Percentiles rank a stretch among this genome's conserved stretches.
phyloP scores from a whole-genome alignment of 2,113 vertebrate genomes.

The Planiliza haematocheilus region DNA sequence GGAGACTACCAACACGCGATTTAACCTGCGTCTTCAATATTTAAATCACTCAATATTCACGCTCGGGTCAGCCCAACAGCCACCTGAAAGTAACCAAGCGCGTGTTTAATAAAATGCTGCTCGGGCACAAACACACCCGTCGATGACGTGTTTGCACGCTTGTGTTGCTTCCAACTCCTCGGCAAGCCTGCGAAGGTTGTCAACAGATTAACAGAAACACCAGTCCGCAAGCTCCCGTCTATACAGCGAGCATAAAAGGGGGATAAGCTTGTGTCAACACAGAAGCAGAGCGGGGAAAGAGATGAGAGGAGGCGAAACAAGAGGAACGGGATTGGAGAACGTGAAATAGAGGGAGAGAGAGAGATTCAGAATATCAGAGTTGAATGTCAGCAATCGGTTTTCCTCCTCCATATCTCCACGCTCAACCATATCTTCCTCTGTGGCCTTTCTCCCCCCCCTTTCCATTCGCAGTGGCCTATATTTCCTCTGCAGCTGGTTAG shows the following conservation, averaged over 20 bases:
- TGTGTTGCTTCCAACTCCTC: conserved; percentile 23
- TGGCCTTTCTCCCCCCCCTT: neutral
- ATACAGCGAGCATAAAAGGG: conserved; percentile 61
- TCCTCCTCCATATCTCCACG: too few species aligned
- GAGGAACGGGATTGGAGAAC: neutral
- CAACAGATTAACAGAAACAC: conserved; percentile 41
- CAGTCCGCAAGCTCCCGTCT: conserved; percentile 43
- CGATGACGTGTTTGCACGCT: conserved; percentile 7
- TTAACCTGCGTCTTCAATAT: conserved; percentile 24
- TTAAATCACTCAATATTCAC: conserved; percentile 38
- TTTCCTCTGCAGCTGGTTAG: conserved; percentile 61
- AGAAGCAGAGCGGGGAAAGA: conserved; percentile 18
- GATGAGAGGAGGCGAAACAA: conserved; percentile 27
- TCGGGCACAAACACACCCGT: conserved; percentile 38
- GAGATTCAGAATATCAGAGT: conserved; percentile 16
- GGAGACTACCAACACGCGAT: conserved; percentile 10
- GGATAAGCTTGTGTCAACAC: conserved; percentile 43
- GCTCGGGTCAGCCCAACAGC: conserved; percentile 17
- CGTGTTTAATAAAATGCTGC: conserved; percentile 31
- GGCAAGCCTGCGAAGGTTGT: conserved; percentile 28
- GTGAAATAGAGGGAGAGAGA: conserved; percentile 17
- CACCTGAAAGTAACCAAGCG: conserved; percentile 43
- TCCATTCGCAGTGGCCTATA: conserved; percentile 45
- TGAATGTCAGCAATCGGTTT: conserved; percentile 7
- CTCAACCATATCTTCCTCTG: conserved; percentile 2